A percentile compares a stretch with the other conserved stretches of the same genome.
phyloP scores from a whole-genome alignment of 2,888 invertebrate species.

The Plebejus argus region DNA sequence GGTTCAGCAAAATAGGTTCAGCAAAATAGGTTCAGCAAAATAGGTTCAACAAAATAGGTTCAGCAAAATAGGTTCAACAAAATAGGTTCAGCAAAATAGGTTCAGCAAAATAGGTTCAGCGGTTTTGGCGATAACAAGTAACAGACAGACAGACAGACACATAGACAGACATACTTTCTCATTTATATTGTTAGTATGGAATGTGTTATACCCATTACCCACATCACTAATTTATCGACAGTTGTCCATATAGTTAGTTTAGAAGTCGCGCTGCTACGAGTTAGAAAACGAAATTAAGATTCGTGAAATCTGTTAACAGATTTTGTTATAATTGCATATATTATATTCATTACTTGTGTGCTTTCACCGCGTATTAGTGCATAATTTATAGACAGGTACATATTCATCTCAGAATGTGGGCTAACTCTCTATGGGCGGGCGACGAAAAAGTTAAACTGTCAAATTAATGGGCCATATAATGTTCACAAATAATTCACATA shows the following conservation, averaged over 20 bases:
- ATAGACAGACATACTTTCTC: no score
- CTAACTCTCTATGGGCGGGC: slow-evolving; percentile 23
- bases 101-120: no score
- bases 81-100: no score
- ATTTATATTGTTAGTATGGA: not conserved
- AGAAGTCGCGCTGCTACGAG: not conserved
- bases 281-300: slow-evolving; percentile 20
- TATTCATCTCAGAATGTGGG: slow-evolving; percentile 18
- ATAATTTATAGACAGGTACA: slow-evolving; percentile 21
- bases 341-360: slow-evolving; percentile 13
- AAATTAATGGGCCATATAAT: no score
- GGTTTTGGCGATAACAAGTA: no score
- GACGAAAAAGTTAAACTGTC: not conserved
- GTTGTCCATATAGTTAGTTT: not conserved
- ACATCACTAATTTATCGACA: not conserved
- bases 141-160: no score
- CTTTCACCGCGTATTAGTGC: slow-evolving; percentile 27
- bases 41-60: no score
- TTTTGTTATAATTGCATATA: slow-evolving; percentile 26
- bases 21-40: no score
- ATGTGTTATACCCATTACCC: no score
- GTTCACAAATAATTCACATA: no score
- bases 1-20: no score
- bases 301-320: slow-evolving; percentile 20
- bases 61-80: no score